Percentiles rank a stretch among this genome's conserved stretches.
Evolutionary conservation across 1,140 invertebrate species (phyloP).

Genomic region (Andricus grossulariae): DNA sequence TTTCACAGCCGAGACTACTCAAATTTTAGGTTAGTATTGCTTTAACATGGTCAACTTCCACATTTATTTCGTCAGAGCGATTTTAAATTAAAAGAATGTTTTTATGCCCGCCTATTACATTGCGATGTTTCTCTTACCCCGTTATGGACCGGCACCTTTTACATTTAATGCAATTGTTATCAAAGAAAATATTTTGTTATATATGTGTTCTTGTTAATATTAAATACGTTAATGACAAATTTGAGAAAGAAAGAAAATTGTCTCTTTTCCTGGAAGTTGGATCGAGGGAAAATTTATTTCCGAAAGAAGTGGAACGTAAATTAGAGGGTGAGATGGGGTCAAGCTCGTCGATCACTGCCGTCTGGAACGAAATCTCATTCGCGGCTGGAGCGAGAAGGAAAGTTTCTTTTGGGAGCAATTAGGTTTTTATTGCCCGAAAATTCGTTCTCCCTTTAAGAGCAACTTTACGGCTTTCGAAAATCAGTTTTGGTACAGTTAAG

Average conservation of each 20-base stretch:
- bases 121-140: no score
- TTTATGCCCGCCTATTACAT: no score
- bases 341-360: slow-evolving; percentile 1
- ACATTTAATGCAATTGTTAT: no score
- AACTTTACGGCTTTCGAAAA: neutral
- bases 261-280: neutral
- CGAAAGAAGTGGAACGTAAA: neutral
- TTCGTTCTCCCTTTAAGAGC: neutral
- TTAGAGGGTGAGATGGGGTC: neutral
- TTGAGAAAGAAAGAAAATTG: neutral
- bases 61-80: no score
- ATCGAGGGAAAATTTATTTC: neutral
- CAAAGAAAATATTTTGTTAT: no score
- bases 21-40: no score
- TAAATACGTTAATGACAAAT: neutral
- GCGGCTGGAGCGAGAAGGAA: neutral
- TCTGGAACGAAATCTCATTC: slow-evolving; percentile 2
- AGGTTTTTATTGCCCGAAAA: slow-evolving; percentile 13
- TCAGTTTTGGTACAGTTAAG: neutral
- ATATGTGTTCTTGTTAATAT: no score
- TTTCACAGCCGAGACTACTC: no score
- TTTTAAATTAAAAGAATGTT: no score
- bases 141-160: no score
- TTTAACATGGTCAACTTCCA: no score
- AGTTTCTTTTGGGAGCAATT: slow-evolving; percentile 7